A percentile compares a stretch with the other conserved stretches of the same genome.
phyloP scores from a whole-genome alignment of 2,797 vertebrate genomes.

The Falco columbarius region DNA sequence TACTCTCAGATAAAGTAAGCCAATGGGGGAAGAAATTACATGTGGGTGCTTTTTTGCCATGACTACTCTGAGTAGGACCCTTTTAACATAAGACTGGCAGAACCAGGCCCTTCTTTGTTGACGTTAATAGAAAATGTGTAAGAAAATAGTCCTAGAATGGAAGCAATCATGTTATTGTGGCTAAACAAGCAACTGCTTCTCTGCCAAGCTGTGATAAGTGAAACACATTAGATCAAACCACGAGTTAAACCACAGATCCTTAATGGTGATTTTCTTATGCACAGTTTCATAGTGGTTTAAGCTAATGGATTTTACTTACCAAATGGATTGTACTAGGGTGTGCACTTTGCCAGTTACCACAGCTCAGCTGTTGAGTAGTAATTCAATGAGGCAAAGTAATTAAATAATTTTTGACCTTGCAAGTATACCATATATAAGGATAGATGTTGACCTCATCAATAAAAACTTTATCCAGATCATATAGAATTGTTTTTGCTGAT shows the following conservation, averaged over 20 bases:
- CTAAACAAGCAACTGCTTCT: background rate
- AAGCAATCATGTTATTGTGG: conserved; percentile 26
- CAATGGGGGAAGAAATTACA: background rate
- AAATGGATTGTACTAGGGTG: conserved; percentile 2
- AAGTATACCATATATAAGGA: background rate
- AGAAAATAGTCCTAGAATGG: background rate
- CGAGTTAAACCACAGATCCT: conserved; percentile 41
- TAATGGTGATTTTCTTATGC: conserved; percentile 19
- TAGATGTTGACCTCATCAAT: background rate
- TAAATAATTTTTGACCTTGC: conserved; percentile 46
- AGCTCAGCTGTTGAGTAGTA: background rate
- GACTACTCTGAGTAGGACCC: background rate
- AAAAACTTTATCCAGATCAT: background rate
- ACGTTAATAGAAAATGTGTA: conserved; percentile 41
- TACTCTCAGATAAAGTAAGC: background rate
- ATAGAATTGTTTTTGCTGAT: background rate
- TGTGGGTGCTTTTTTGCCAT: background rate
- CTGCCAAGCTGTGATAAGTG: conserved; percentile 22
- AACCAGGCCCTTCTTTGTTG: background rate
- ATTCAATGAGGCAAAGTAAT: conserved; percentile 35
- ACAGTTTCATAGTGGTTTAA: conserved; percentile 35
- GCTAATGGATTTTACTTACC: conserved; percentile 59
- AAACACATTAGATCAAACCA: conserved; percentile 50
- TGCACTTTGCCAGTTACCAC: conserved; percentile 16
- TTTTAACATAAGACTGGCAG: background rate